These are phyloP conservation scores for Thaumetopoea pityocampa DNA, from an alignment of 1,140 invertebrate genomes.

Conservation along the genomic window DNA sequence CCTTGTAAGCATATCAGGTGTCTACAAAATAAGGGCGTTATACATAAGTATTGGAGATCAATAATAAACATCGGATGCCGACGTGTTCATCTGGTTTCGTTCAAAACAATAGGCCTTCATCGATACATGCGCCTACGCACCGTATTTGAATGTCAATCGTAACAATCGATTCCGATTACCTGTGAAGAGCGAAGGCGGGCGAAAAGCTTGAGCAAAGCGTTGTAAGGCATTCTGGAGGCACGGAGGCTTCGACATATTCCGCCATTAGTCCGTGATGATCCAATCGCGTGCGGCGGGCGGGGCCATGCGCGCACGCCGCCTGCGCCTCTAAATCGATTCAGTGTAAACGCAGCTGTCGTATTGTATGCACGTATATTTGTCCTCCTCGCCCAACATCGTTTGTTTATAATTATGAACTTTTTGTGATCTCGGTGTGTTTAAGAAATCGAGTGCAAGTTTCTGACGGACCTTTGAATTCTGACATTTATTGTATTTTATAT, in stretches of 20 bases:
- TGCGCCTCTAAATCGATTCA: slow-evolving; percentile 35
- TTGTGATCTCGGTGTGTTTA: slow-evolving; percentile 34
- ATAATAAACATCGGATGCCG: slow-evolving; percentile 9
- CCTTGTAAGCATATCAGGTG: too few relatives aligned
- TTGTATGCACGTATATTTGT: slow-evolving; percentile 37
- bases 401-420: slow-evolving; percentile 49
- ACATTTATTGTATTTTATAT: slow-evolving; percentile 19
- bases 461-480: slow-evolving; percentile 19
- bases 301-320: slow-evolving; percentile 64
- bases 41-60: slow-evolving; percentile 2
- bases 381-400: slow-evolving; percentile 25
- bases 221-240: slow-evolving; percentile 13
- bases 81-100: slow-evolving; percentile 9
- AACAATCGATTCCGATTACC: slow-evolving; percentile 34
- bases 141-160: slow-evolving; percentile 38
- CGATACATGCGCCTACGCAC: slow-evolving; percentile 44
- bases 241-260: slow-evolving; percentile 44
- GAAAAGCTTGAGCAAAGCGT: slow-evolving; percentile 44
- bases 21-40: neutral
- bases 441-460: too few relatives aligned
- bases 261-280: slow-evolving; percentile 45
- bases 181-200: slow-evolving; percentile 48
- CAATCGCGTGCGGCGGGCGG: slow-evolving; percentile 51
- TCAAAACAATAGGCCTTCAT: slow-evolving; percentile 22
- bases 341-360: slow-evolving; percentile 59